Base-by-base conservation (phyloP, 2,888 invertebrate species). In the Ormyrus labotus region DNA sequence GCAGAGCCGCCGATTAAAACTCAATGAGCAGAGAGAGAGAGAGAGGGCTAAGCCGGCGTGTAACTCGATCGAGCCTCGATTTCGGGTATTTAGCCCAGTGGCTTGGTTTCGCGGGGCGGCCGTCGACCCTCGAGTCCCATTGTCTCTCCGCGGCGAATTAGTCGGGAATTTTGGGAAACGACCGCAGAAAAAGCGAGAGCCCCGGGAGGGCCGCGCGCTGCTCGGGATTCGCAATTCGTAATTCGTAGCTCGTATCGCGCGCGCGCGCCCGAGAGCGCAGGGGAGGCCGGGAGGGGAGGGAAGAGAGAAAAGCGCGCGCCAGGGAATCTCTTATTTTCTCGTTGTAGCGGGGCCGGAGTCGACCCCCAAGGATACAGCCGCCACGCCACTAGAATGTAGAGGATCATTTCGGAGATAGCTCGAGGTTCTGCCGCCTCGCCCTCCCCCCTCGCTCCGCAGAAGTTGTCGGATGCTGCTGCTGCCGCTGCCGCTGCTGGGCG, bases 351-450 rank as follows among this genome's bases (percentile, higher is more conserved):
- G 63, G 68, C n/a, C 60, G 61, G 79, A 82, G 83, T 82, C 85
- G 84, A 86, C 84, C 85, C 84, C 84, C 83, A 85, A 87, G 87
- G 86, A 85, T 85, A 84, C 82, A 82, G 86, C 84, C 84, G 57
- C 81, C 64, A 13, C 65, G 78, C 86, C 87, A 86, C 87, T 84
- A 87, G 88, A 89, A 89, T 89, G 89, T 90, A 89, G 89, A 89
- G 90, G 90, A 90, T 90, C 90, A 90, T 90, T 90, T 90, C 88
- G 89, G 89, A 90, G 90, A 90, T 90, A 90, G 90, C 89, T 91
- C 84, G 88, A 89, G 89, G 88, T 88, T 89, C 65, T 87, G 34
- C 73, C 11, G 34, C 57, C 55, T 53, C 72, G 47, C 45, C 63
- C 58, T 34, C 19, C 63, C 48, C 63, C 51, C 75, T 87, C 85